Evolutionary conservation across 2,888 invertebrate species (phyloP).

Genomic region (Tenodera sinensis): DNA sequence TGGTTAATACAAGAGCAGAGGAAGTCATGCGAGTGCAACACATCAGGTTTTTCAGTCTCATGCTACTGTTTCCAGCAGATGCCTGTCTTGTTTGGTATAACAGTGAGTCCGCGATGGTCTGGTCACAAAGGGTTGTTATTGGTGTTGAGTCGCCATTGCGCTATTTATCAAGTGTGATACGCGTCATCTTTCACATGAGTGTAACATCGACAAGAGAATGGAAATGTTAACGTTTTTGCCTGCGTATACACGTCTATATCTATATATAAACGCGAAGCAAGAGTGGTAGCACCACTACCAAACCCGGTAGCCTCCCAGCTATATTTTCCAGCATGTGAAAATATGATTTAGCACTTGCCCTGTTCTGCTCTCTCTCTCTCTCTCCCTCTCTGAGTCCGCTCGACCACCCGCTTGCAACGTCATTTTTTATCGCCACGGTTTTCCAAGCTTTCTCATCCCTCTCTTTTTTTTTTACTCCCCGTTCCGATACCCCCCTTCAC

Average conservation of each 20-base stretch:
- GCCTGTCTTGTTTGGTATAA: too few relatives aligned
- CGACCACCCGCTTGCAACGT: slow-evolving; percentile 19
- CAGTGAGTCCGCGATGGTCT: too few relatives aligned
- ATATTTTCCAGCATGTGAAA: slow-evolving; percentile 25
- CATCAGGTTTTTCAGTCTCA: too few relatives aligned
- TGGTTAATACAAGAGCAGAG: too few relatives aligned
- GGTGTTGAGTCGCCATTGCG: too few relatives aligned
- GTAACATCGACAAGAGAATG: background rate
- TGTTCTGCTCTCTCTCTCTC: slow-evolving; percentile 17
- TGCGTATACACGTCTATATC: background rate
- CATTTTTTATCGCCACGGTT: slow-evolving; percentile 40
- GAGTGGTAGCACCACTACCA: background rate
- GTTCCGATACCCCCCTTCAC: slow-evolving; percentile 17
- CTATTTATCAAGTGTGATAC: background rate
- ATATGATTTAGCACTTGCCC: slow-evolving; percentile 27
- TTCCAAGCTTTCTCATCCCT: slow-evolving; percentile 28
- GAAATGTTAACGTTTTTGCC: background rate
- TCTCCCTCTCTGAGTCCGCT: slow-evolving; percentile 25
- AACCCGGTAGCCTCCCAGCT: background rate
- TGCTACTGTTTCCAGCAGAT: too few relatives aligned
- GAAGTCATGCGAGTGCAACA: too few relatives aligned
- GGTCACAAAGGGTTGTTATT: too few relatives aligned
- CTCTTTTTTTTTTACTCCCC: slow-evolving; percentile 5
- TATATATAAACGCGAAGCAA: slow-evolving; percentile 8
- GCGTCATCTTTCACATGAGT: background rate